Base-by-base conservation (phyloP, 2,888 invertebrate genomes). In the Eulithis testata region DNA sequence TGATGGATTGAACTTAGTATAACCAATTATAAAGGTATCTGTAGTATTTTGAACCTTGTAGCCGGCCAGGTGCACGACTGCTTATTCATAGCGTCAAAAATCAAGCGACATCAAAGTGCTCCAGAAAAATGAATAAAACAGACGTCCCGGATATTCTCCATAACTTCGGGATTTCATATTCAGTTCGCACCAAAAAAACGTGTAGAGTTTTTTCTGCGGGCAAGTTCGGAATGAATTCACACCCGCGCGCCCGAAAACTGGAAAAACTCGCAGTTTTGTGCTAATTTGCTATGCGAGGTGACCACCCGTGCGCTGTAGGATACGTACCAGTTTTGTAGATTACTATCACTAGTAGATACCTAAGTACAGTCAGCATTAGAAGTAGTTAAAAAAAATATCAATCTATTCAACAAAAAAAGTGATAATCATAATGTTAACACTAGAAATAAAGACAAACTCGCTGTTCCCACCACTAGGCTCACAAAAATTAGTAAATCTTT, bases 141-240 rank as follows among this genome's bases (percentile, higher is more conserved):
- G 57, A 65, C 69, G 71, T 68, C 47, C 56, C 14, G 47, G 50
- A 62, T 69, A 67, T 67, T 75, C 69, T 68, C 71, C 73, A 71
- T 74, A 78, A 82, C 78, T 80, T 79, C 75, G 70, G 63, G 73
- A 82, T 84, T 87, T 85, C 83, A 85, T 85, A 86, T 87, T 87
- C 87, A 83, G 85, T 84, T 77, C 72, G 63, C 62, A 55, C 43
- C 75, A 73, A 85, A 85, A 63, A 86, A 84, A 78, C 70, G 76
- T 73, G 75, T 74, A 69, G 69, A 55, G 76, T 82, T 81, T 40
- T 85, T 85, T 85, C 76, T 77, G 76, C 73, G 76, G 65, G 58
- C 73, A 80, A 86, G 82, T 87, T 83, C 0, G 81, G 81, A 86
- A 87, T 86, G 85, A 87, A 87, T 86, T 86, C 86, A 81, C 69